Evolutionary conservation across 2,113 vertebrate species (phyloP), one percentile per base, ranked within the genome.

Genomic region (Phoxinus phoxinus): DNA sequence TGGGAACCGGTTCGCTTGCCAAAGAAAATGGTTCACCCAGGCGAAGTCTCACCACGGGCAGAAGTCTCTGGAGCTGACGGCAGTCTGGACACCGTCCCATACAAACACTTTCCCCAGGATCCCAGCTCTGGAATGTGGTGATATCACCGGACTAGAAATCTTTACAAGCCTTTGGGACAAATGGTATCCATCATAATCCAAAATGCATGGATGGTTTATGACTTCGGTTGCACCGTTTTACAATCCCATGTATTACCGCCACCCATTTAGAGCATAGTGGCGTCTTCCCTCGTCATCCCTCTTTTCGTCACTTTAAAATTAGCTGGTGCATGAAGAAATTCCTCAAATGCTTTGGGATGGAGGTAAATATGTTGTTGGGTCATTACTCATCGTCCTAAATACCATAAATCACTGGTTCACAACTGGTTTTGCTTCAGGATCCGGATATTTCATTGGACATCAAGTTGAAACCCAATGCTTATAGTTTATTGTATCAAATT

Each of bases 91-190:
- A 25, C 46, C 6, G 53, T 91, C 93, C 92, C 51, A 44, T 58
- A 75, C 91, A 91, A 93, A 91, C 90, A 88, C 88, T 87, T 86
- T 89, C 76, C 90, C 89, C 81, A 67, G 80, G 76, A 90, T 80
- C 73, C 85, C 32, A 17, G 86, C 74, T 25, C 78, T 6, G 81
- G 86, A 89, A 89, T 87, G 85, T 72, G 85, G 85, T 92, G 89
- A 94, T 92, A 90, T 93, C 91, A 93, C 53, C 86, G 88, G 85
- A 86, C 83, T 78, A 86, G 72, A 90, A 90, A 87, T 46, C 88
- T 91, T 91, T 88, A 90, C 85, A 90, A 84, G 44, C 87, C 85
- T 85, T 72, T 48, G 86, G 84, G 86, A 83, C 69, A 89, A 91
- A 91, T 61, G 83, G 86, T 61, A 92, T 92, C 87, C 90, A 90